These are phyloP conservation scores for Planococcus citri DNA, from an alignment of 1,140 invertebrate species.

Conservation along the genomic window DNA sequence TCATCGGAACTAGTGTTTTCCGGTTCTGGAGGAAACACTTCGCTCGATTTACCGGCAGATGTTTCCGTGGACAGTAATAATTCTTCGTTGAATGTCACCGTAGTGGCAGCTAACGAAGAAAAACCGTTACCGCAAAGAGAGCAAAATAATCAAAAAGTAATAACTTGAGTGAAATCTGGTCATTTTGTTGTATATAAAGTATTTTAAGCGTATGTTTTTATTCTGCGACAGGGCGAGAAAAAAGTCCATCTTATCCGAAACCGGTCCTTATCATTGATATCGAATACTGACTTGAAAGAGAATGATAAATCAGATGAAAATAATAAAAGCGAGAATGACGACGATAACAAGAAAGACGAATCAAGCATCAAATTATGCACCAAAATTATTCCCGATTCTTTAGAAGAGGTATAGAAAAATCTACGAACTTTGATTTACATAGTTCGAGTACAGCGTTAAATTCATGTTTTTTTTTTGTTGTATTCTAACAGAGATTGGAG, in stretches of 20 bases:
- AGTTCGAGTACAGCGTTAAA: too few species aligned
- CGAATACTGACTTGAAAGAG: background rate
- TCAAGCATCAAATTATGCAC: background rate
- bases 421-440: too few species aligned
- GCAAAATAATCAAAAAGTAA: background rate
- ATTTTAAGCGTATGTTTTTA: too few species aligned
- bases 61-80: slow-evolving; percentile 11
- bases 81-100: background rate
- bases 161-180: background rate
- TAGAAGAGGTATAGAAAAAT: slow-evolving; percentile 12
- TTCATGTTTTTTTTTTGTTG: too few species aligned
- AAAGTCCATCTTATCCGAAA: slow-evolving; percentile 12
- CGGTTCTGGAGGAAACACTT: background rate
- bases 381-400: background rate
- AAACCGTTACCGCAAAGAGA: slow-evolving; percentile 1
- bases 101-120: background rate
- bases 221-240: background rate
- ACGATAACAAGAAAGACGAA: background rate
- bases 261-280: background rate
- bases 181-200: too few species aligned
- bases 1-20: slow-evolving; percentile 6
- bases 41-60: slow-evolving; percentile 4
- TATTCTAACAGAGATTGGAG: background rate
- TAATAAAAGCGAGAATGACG: background rate
- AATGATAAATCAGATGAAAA: slow-evolving; percentile 8